A percentile compares a stretch with the other conserved stretches of the same genome.
phyloP scores from a whole-genome alignment of 2,888 invertebrate species.

The Euzophera pinguis region DNA sequence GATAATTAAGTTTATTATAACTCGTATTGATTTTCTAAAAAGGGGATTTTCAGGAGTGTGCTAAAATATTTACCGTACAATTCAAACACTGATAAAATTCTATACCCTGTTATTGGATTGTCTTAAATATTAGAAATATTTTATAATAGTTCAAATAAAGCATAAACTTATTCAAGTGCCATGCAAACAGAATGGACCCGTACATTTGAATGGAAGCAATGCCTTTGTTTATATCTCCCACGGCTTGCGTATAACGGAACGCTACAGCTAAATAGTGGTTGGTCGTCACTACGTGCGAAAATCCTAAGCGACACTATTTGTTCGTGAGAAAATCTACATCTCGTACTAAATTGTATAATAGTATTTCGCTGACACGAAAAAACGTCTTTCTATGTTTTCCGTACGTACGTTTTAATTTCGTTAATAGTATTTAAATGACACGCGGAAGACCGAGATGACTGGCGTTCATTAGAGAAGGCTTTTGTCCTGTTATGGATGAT shows the following conservation, averaged over 20 bases:
- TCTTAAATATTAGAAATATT: slow-evolving; percentile 8
- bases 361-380: no score
- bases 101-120: background rate
- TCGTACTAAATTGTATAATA: slow-evolving; percentile 1
- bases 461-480: no score
- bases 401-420: no score
- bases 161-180: slow-evolving; percentile 29
- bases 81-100: background rate
- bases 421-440: no score
- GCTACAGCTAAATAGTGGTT: slow-evolving; percentile 45
- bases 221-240: slow-evolving; percentile 66
- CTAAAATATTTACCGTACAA: background rate
- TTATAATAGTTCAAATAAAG: slow-evolving; percentile 16
- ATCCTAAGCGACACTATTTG: slow-evolving; percentile 36
- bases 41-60: slow-evolving; percentile 28
- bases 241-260: slow-evolving; percentile 61
- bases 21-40: no score
- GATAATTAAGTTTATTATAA: no score
- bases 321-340: slow-evolving; percentile 41
- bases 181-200: slow-evolving; percentile 32
- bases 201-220: slow-evolving; percentile 48
- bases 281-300: slow-evolving; percentile 50
- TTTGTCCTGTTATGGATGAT: no score
- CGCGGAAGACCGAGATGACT: no score
- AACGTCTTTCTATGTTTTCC: no score